Evolutionary conservation across 2,113 vertebrate species (phyloP), one percentile per base, ranked within the genome.

Genomic region (Nesogale talazaci): DNA sequence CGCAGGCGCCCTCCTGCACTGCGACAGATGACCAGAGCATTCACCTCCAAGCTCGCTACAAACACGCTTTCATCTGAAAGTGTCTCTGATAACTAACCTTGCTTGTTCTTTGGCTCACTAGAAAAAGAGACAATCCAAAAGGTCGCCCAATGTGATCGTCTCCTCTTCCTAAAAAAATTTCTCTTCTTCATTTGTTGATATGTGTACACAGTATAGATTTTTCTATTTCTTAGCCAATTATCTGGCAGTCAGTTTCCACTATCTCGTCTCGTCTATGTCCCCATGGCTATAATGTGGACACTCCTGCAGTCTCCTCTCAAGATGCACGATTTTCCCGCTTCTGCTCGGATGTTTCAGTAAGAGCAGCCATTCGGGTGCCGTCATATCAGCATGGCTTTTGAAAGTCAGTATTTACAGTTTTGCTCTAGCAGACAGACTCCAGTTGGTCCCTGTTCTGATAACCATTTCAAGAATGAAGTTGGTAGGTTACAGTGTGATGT

Each of bases 241-340:
- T n/a, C 69, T 90, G 22, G 29, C 4, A 72, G 38, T 91, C 4
- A 65, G 38, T 91, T 92, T 94, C 29, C 90, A 84, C 31, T 75
- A 36, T 56, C 42, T 88, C 63, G 46, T 88, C 29, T 40, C 22
- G 11, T 46, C 87, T 70, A 46, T 74, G 31, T 42, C 65, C 20
- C 63, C 61, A 22, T 77, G 36, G 40, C 52, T 77, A 27, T 77
- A 81, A 72, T 20, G 4, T 46, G n/a, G 7, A 40, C 20, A 38
- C 1, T 83, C 23, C 34, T 79, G 25, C 93, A 69, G n/a, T 46
- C 1, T 61, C 83, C 56, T 72, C 9, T 3, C 61, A 42, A 72
- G 22, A 61, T 63, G 14, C 42, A 61, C 61, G 42, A 74, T 2
- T 38, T 88, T 72, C 4, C 56, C 63, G 46, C 59, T 1, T 86